phyloP scores from a whole-genome alignment of 2,797 vertebrate species.

The Pipistrellus pipistrellus region DNA sequence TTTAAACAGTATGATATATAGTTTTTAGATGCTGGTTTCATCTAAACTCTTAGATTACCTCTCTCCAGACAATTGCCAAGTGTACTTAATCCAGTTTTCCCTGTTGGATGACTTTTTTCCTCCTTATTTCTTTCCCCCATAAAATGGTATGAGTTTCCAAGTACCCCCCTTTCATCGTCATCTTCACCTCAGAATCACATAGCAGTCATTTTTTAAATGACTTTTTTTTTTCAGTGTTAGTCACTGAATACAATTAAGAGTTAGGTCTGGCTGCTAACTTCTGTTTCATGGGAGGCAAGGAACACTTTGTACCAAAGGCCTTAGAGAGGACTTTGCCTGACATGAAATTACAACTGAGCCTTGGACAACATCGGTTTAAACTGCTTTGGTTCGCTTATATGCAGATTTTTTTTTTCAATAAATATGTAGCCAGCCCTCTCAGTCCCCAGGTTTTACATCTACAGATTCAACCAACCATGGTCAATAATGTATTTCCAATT shows the following conservation, averaged over 20 bases:
- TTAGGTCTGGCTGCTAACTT: neutral
- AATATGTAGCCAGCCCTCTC: neutral
- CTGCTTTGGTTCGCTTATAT: neutral
- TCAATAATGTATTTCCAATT: neutral
- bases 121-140: neutral
- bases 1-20: too few species aligned
- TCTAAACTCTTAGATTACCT: neutral
- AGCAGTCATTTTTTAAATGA: neutral
- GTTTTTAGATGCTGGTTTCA: neutral
- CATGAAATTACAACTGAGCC: neutral
- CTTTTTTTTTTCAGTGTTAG: neutral
- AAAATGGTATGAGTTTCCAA: neutral
- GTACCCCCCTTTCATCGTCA: rapidly evolving
- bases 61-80: neutral
- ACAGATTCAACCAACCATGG: neutral
- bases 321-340: neutral
- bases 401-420: neutral
- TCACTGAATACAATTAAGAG: neutral
- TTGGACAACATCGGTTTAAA: neutral
- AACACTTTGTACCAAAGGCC: neutral
- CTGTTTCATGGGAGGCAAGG: neutral
- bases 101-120: neutral
- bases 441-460: neutral
- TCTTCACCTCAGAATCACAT: neutral
- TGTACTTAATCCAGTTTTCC: neutral